Evolutionary conservation across 1,140 invertebrate genomes (phyloP).

Genomic region (Parasteatoda tepidariorum): DNA sequence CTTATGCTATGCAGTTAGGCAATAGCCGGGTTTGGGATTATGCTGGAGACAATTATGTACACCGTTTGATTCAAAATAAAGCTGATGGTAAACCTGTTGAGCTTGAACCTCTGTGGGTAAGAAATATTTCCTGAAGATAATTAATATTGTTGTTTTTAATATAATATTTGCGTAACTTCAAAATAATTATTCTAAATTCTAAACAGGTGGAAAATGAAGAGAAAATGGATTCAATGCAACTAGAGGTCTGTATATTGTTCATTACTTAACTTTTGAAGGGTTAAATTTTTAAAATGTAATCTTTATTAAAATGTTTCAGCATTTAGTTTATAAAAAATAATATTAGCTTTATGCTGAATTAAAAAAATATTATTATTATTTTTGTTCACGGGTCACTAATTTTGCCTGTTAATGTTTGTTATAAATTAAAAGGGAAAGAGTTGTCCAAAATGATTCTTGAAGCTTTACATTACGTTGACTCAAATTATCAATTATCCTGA

Average conservation of each 20-base stretch:
- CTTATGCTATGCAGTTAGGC: conserved; percentile 95
- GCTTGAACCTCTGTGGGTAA: conserved; percentile 66
- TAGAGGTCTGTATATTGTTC: conserved; percentile 72
- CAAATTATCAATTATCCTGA: no score
- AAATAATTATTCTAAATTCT: neutral
- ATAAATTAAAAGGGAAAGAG: no score
- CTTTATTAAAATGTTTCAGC: no score
- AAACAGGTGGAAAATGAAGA: conserved; percentile 74
- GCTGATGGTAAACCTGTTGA: conserved; percentile 97
- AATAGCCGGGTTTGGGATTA: conserved; percentile 98
- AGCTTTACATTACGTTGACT: no score
- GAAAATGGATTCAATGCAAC: conserved; percentile 91
- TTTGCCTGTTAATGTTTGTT: no score
- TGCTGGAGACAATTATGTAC: conserved; percentile 96
- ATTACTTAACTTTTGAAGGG: neutral
- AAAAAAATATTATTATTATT: no score
- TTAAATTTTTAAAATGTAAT: neutral
- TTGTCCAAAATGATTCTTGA: no score
- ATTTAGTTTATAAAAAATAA: no score
- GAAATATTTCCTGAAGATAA: neutral
- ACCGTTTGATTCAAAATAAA: conserved; percentile 95
- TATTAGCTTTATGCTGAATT: no score
- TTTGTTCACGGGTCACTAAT: no score
- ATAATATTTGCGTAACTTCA: neutral
- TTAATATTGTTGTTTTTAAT: neutral